Percentiles rank a stretch among this genome's conserved stretches.
phyloP scores from a whole-genome alignment of 2,888 invertebrate genomes.

The Endomychus coccineus region DNA sequence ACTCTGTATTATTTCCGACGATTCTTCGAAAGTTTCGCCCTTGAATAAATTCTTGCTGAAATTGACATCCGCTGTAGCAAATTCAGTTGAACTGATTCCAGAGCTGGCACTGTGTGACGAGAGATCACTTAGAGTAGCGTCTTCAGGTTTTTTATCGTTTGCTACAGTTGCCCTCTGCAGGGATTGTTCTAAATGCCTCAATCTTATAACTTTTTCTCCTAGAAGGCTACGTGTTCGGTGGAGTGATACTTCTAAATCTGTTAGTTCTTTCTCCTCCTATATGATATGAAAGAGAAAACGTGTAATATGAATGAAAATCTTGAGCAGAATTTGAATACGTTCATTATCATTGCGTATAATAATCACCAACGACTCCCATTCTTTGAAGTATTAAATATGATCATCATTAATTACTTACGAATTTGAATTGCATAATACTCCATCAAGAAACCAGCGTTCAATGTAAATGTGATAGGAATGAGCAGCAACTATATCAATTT shows the following conservation, averaged over 20 bases:
- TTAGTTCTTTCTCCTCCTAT: conserved; percentile 75
- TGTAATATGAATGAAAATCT: too few relatives aligned
- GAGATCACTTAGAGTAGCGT: conserved; percentile 58
- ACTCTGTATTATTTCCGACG: conserved; percentile 62
- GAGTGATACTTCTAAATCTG: conserved; percentile 76
- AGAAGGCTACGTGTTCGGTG: conserved; percentile 73
- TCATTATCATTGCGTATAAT: too few relatives aligned
- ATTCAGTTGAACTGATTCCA: conserved; percentile 59
- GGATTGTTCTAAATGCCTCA: conserved; percentile 73
- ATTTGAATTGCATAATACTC: too few relatives aligned
- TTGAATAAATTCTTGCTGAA: conserved; percentile 32
- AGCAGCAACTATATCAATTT: too few relatives aligned
- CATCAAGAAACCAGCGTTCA: too few relatives aligned
- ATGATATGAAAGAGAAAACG: conserved; percentile 26
- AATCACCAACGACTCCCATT: too few relatives aligned
- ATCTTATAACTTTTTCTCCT: conserved; percentile 74
- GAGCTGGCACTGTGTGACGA: conserved; percentile 56
- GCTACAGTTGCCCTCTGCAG: conserved; percentile 54
- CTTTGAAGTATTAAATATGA: too few relatives aligned
- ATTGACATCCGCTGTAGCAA: conserved; percentile 50
- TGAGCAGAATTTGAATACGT: too few relatives aligned
- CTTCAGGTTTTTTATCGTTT: conserved; percentile 43
- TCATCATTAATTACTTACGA: too few relatives aligned
- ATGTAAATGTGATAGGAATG: too few relatives aligned
- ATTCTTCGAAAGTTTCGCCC: conserved; percentile 52